These are phyloP conservation scores for Bellardia pandia DNA, from an alignment of 2,888 invertebrate genomes.

Conservation along the genomic window DNA sequence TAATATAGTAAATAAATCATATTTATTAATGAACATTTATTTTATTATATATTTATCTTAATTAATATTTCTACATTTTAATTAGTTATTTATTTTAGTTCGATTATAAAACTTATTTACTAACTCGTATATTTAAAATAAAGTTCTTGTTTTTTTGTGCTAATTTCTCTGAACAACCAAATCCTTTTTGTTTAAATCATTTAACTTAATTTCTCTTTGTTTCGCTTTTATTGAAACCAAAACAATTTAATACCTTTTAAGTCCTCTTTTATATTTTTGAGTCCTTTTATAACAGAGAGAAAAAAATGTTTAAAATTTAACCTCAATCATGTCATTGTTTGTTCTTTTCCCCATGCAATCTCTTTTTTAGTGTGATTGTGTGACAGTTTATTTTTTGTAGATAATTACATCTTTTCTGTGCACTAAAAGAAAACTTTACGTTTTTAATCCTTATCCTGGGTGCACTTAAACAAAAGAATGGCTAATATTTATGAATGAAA, in stretches of 20 bases:
- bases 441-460: conserved; percentile 21
- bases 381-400: conserved; percentile 40
- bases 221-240: conserved; percentile 45
- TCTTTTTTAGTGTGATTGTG: conserved; percentile 7
- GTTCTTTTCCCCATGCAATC: conserved; percentile 18
- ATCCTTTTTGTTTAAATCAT: conserved; percentile 33
- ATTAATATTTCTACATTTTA: too few species aligned
- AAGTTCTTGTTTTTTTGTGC: neutral
- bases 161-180: neutral
- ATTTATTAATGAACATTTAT: too few species aligned
- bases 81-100: neutral
- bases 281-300: neutral
- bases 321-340: conserved; percentile 64
- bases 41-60: too few species aligned
- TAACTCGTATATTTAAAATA: neutral
- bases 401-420: conserved; percentile 53
- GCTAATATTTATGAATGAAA: neutral
- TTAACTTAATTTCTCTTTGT: conserved; percentile 45
- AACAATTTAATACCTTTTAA: conserved; percentile 62
- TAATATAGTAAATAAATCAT: too few species aligned
- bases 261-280: conserved; percentile 31
- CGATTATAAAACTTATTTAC: neutral
- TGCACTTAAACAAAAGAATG: conserved; percentile 1
- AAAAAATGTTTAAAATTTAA: conserved; percentile 40
- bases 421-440: neutral